Evolutionary conservation across 2,797 vertebrate species (phyloP).

Genomic region (Botia kubotai): DNA sequence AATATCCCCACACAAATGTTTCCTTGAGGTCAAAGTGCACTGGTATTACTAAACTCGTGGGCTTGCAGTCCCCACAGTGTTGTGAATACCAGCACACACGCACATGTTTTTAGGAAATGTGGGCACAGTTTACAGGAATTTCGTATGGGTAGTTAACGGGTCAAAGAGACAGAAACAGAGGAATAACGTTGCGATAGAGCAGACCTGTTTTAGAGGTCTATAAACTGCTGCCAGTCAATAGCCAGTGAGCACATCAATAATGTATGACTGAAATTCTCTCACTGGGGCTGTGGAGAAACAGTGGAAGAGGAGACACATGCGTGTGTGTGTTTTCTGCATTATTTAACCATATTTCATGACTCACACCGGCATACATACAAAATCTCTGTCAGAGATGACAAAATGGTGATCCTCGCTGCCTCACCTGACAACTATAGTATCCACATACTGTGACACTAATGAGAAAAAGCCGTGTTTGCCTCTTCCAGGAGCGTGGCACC

Average conservation of each 20-base stretch:
- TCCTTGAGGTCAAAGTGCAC: too few relatives aligned
- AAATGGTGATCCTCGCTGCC: slow-evolving; percentile 35
- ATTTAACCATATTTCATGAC: slow-evolving; percentile 14
- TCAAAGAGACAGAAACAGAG: slow-evolving; percentile 39
- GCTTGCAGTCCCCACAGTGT: too few relatives aligned
- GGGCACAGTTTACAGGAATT: slow-evolving; percentile 35
- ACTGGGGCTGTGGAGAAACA: slow-evolving; percentile 6
- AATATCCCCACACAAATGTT: too few relatives aligned
- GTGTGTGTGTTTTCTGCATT: slow-evolving; percentile 29
- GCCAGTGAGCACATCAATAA: slow-evolving; percentile 74
- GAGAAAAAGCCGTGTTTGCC: slow-evolving; percentile 29
- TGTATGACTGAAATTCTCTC: slow-evolving; percentile 56
- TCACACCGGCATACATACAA: slow-evolving; percentile 34
- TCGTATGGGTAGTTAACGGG: slow-evolving; percentile 2
- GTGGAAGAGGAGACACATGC: background rate
- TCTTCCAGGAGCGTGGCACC: slow-evolving; percentile 42
- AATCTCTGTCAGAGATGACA: slow-evolving; percentile 46
- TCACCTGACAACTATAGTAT: slow-evolving; percentile 35
- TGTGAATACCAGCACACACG: background rate
- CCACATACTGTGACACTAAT: slow-evolving; percentile 43
- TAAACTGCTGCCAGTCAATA: slow-evolving; percentile 77
- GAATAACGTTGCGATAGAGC: slow-evolving; percentile 28
- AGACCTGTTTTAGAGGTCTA: slow-evolving; percentile 57
- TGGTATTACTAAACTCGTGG: too few relatives aligned
- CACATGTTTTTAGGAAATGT: background rate